Base-by-base conservation (phyloP, 2,113 vertebrate species). In the Catharus fuscescens region DNA sequence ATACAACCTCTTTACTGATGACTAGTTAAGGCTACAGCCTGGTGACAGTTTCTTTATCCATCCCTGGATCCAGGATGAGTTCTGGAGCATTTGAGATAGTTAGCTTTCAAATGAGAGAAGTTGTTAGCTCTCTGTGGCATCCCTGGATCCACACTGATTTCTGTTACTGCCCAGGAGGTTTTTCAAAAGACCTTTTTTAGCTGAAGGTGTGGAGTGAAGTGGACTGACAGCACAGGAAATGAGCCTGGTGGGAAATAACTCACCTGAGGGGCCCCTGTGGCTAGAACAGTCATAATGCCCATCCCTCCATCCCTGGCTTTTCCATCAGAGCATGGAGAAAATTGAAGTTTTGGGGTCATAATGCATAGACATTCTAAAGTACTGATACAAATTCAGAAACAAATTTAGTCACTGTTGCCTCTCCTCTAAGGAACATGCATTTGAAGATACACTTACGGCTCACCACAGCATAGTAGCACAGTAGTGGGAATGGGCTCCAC, bases 31-130 rank as follows among this genome's bases (percentile, higher is more conserved):
- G 52, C 32, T 74, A 4, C 21, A 44, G 53, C 28, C 40, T 76
- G 12, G 3, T 2, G 1, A 6, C 18, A 15, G n/a, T 56, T 64
- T 56, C 11, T 60, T 80, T 0, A 0, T 53, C 18, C 11, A 4
- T 25, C 4, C 1, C 19, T 64, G 59, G 40, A 19, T 64, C 36
- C 61, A 36, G 14, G 25, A 15, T 20, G 70, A 47, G 65, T 56
- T 64, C 26, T 11, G 34, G 53, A 62, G 57, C 29, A 1, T 38
- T 54, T 34, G 26, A 32, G 79, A 31, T 47, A 28, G 29, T 61
- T 28, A 2, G 48, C 18, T 83, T 62, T 70, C 48, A 36, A 29
- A 62, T 36, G 56, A 36, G 62, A 73, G 45, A 23, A 81, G 45
- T 6, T 20, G 44, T 9, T n/a, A 25, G 19, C 7, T 24, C 13